A percentile compares a stretch with the other conserved stretches of the same genome.
phyloP scores from a whole-genome alignment of 1,140 invertebrate genomes.

The Cylas formicarius region DNA sequence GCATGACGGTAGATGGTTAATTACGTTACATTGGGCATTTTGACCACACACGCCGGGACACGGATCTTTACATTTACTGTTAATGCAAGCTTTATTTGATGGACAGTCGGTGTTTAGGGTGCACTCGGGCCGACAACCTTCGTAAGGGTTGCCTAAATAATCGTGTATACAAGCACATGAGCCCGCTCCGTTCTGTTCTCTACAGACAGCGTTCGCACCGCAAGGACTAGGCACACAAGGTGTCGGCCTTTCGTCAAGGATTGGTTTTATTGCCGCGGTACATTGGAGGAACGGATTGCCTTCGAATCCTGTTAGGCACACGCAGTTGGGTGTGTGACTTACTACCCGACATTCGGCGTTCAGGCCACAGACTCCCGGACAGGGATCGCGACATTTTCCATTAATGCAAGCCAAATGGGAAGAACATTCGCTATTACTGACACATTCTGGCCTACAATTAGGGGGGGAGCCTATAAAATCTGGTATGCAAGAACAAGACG shows the following conservation, averaged over 20 bases:
- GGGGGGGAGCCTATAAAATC: conserved; percentile 66
- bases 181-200: conserved; percentile 56
- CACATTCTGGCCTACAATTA: conserved; percentile 68
- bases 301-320: conserved; percentile 49
- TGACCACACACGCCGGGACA: conserved; percentile 65
- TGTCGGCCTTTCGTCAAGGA: conserved; percentile 38
- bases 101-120: conserved; percentile 59
- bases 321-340: conserved; percentile 59
- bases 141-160: conserved; percentile 70
- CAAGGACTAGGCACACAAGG: conserved; percentile 66
- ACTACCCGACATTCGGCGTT: conserved; percentile 63
- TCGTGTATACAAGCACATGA: conserved; percentile 63
- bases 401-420: conserved; percentile 53
- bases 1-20: conserved; percentile 65
- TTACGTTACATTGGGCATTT: conserved; percentile 66
- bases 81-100: conserved; percentile 59
- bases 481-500: conserved; percentile 58
- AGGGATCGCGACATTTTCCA: conserved; percentile 60
- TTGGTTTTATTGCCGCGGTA: conserved; percentile 26
- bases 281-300: conserved; percentile 56
- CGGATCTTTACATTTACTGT: conserved; percentile 63
- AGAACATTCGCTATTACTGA: conserved; percentile 59
- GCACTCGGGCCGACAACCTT: conserved; percentile 63
- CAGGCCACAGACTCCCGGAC: conserved; percentile 56
- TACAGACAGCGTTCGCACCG: conserved; percentile 65